Evolutionary conservation across 1,140 invertebrate genomes (phyloP).

Genomic region (Steinernema feltiae): DNA sequence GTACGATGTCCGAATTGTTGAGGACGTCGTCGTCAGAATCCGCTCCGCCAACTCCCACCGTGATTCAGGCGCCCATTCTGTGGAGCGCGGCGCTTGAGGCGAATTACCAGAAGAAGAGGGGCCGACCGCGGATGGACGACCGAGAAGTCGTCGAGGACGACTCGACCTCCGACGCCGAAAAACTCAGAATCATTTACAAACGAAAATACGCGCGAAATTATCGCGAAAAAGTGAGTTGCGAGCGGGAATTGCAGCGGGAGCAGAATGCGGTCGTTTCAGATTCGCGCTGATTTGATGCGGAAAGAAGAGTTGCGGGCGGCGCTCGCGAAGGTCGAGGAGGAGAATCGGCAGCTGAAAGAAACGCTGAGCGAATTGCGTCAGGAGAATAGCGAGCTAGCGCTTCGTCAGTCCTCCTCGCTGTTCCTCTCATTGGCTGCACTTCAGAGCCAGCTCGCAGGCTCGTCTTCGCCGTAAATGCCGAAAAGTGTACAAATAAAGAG

Average conservation of each 20-base stretch:
- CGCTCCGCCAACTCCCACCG: neutral
- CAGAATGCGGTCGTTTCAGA: neutral
- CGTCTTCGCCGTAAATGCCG: neutral
- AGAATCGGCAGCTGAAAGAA: neutral
- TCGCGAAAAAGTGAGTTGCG: neutral
- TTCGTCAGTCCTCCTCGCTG: neutral
- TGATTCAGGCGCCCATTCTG: neutral
- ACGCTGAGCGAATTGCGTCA: neutral
- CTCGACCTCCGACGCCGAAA: neutral
- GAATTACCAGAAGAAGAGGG: neutral
- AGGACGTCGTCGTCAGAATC: neutral
- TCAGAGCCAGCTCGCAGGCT: neutral
- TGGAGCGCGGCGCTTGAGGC: neutral
- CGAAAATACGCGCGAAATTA: neutral
- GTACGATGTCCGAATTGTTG: neutral
- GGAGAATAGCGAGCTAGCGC: neutral
- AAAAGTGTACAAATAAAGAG: neutral
- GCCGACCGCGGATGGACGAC: neutral
- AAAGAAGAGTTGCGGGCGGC: slow-evolving; percentile 8
- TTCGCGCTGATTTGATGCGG: neutral
- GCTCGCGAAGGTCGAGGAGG: neutral
- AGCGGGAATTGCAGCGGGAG: neutral
- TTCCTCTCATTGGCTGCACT: neutral
- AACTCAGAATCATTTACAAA: neutral
- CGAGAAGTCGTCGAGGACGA: neutral